Evolutionary conservation across 2,888 invertebrate genomes (phyloP), one percentile per base, ranked within the genome.

Genomic region (Mactromeris polynyma): DNA sequence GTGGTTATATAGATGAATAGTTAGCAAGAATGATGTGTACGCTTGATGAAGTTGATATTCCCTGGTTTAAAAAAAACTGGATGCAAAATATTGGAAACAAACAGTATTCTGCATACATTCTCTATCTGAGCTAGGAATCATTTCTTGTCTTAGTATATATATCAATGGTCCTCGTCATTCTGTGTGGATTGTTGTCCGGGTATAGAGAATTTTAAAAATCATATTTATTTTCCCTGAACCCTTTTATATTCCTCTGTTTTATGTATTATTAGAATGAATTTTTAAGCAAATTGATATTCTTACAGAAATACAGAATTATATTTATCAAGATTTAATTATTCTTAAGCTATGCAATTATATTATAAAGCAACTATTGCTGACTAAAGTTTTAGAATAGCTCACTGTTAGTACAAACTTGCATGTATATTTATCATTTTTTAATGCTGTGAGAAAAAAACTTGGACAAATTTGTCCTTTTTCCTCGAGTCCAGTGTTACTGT

Each of bases 81-180:
- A 83, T 83, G 83, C 69, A 83, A 73, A 69, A 42, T 73, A 46
- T 31, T 31, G 17, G n/a, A 42, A 36, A 73, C 14, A 36, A 73
- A 73, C 83, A 83, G 83, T 83, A 73, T 83, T 83, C 83, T 64
- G 83, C 40, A 79, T 79, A n/a, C 79, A 42, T 42, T 4, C 33
- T 36, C 73, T 36, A 19, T 26, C 73, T 36, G 17, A 17, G 19
- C 36, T 36, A 73, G 73, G 73, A 26, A 58, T n/a, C 58, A 58
- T n/a, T 58, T n/a, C 58, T n/a, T 4, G 14, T 31, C 69, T 33
- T 33, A 73, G 1, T 73, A 36, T 36, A 26, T n/a, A n/a, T 33
- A 36, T 11, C 33, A 19, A 17, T 73, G 11, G 9, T 26, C 26
- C 26, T 26, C 11, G n/a, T 26, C 58, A 6, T n/a, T 26, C 58